Conservation (phyloP, 2,113 vertebrate species). For the Carassius carassius region DNA sequence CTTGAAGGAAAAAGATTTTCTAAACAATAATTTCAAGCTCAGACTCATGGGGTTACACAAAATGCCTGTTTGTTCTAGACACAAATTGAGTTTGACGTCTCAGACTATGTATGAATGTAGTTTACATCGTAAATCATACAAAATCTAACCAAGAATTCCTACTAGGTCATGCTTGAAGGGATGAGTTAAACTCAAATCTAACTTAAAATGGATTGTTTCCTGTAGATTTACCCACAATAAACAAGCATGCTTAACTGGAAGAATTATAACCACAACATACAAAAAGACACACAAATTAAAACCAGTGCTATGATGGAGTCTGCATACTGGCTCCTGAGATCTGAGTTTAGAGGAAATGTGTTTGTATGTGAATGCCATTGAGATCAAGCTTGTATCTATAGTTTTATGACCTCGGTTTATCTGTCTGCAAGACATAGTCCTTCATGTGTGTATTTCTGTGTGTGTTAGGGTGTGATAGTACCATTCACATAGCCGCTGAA, state of each 20-base stretch:
- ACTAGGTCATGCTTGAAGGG: slow-evolving; percentile 8
- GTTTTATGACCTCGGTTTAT: slow-evolving; percentile 18
- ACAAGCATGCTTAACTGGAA: slow-evolving; percentile 3
- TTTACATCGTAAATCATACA: neutral
- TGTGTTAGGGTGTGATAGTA: slow-evolving; percentile 14
- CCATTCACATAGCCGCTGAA: slow-evolving; percentile 49
- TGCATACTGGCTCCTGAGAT: slow-evolving; percentile 4
- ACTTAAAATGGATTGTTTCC: slow-evolving; percentile 16
- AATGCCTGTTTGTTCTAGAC: slow-evolving; percentile 12
- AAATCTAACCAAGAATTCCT: neutral
- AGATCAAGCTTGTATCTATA: neutral
- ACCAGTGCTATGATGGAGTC: neutral
- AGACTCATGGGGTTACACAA: neutral
- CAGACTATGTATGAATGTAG: neutral
- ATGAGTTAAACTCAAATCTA: slow-evolving; percentile 4
- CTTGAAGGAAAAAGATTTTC: neutral
- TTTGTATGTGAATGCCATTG: slow-evolving; percentile 54
- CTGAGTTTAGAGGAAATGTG: neutral
- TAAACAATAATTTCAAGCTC: slow-evolving; percentile 27
- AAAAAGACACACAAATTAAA: slow-evolving; percentile 17
- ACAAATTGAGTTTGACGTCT: slow-evolving; percentile 4
- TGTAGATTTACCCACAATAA: slow-evolving; percentile 21
- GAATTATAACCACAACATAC: slow-evolving; percentile 18
- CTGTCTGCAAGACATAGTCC: neutral
- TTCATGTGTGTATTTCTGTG: neutral